A percentile compares a stretch with the other conserved stretches of the same genome.
Evolutionary conservation across 2,888 invertebrate species (phyloP).

Genomic region (Magallana nippona): DNA sequence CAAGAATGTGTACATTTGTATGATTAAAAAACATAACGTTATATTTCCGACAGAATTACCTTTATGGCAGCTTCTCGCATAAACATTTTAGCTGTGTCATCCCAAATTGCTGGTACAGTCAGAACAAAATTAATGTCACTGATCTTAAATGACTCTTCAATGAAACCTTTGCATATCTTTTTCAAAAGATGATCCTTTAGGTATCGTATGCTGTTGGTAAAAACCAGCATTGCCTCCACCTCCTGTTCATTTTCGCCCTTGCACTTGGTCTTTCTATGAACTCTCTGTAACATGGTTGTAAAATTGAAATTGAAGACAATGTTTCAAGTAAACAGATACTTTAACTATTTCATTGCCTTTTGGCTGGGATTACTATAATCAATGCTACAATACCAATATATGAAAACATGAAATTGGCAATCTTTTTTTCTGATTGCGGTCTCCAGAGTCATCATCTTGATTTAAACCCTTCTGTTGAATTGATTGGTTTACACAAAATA

Average conservation of each 20-base stretch:
- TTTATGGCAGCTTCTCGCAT: slow-evolving; percentile 31
- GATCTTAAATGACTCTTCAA: no score
- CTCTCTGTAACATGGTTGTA: not conserved
- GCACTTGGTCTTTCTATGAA: not conserved
- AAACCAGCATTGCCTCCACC: not conserved
- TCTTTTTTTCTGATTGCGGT: no score
- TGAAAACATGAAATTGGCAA: no score
- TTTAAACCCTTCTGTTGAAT: no score
- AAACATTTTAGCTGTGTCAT: slow-evolving; percentile 15
- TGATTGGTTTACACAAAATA: no score
- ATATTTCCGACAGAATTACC: not conserved
- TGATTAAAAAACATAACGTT: no score
- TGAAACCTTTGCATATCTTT: not conserved
- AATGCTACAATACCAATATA: no score
- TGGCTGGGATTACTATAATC: no score
- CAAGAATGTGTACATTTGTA: no score
- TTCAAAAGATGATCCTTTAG: slow-evolving; percentile 1
- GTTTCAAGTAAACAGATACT: not conserved
- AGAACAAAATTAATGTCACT: not conserved
- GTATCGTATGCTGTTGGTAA: slow-evolving; percentile 10
- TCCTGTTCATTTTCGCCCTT: not conserved
- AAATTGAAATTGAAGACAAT: not conserved
- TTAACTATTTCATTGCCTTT: no score
- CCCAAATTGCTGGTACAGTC: slow-evolving; percentile 35
- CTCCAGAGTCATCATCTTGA: no score